phyloP scores from a whole-genome alignment of 2,888 invertebrate genomes.

The Slavum lentiscoides region DNA sequence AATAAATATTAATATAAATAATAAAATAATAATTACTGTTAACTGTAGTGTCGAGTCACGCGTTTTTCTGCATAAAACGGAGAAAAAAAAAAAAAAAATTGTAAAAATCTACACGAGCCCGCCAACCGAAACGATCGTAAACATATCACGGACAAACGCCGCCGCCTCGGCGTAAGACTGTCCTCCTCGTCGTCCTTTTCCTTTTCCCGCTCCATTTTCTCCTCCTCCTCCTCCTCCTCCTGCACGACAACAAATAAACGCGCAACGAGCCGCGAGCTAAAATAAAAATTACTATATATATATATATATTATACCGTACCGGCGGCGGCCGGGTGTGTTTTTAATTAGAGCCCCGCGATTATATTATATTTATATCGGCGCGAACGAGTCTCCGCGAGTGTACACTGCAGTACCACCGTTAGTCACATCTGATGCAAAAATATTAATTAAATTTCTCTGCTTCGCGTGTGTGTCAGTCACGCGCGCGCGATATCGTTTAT shows the following conservation, averaged over 20 bases:
- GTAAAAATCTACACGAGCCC: slow-evolving; percentile 5
- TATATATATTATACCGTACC: too few species aligned
- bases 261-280: neutral
- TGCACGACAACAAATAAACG: neutral
- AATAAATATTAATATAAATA: too few species aligned
- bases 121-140: slow-evolving; percentile 32
- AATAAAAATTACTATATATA: neutral
- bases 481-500: slow-evolving; percentile 2
- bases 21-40: too few species aligned
- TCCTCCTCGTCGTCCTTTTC: too few species aligned
- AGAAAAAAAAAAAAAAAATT: too few species aligned
- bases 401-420: slow-evolving; percentile 29
- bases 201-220: too few species aligned
- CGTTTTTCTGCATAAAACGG: slow-evolving; percentile 19
- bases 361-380: too few species aligned
- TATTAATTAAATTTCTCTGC: slow-evolving; percentile 48
- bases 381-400: neutral
- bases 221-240: too few species aligned
- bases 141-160: slow-evolving; percentile 48
- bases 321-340: slow-evolving; percentile 18
- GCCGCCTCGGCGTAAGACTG: neutral
- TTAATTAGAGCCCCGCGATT: slow-evolving; percentile 16
- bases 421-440: slow-evolving; percentile 52
- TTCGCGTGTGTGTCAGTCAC: slow-evolving; percentile 38
- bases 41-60: neutral